Evolutionary conservation across 2,113 vertebrate genomes (phyloP).

Genomic region (Caretta caretta): DNA sequence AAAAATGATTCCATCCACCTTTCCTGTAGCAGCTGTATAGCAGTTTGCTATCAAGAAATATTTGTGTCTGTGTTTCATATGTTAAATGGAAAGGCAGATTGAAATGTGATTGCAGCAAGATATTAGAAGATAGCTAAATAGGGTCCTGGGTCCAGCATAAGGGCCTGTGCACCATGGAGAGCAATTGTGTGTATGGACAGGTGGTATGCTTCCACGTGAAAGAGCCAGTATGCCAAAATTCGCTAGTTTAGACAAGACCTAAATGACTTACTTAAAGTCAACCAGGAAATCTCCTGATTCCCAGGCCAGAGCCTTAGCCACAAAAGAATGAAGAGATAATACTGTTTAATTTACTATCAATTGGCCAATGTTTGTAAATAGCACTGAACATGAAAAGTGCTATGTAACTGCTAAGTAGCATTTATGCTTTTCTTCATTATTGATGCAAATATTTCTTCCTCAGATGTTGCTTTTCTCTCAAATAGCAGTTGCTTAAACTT

Average conservation of each 20-base stretch:
- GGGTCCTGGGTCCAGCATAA: not conserved
- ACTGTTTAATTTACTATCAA: constrained; percentile 37
- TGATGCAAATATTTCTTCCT: constrained; percentile 37
- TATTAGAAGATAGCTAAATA: not conserved
- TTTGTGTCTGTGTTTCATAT: not conserved
- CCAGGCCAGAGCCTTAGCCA: constrained; percentile 48
- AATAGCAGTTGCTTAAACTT: constrained; percentile 5
- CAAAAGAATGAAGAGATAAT: constrained; percentile 25
- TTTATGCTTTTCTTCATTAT: not conserved
- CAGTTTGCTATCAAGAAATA: not conserved
- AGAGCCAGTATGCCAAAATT: not conserved
- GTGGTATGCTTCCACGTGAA: not conserved
- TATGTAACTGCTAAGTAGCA: not conserved
- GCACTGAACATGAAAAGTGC: constrained; percentile 20
- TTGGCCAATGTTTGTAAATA: constrained; percentile 45
- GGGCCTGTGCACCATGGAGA: not conserved
- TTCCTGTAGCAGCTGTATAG: not conserved
- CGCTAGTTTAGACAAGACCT: not conserved
- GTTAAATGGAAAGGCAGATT: not conserved
- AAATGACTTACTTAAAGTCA: not conserved
- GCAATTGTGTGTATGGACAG: not conserved
- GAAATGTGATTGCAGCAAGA: not conserved
- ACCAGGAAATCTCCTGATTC: constrained; percentile 15
- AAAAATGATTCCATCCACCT: not conserved
- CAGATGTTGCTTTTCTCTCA: constrained; percentile 44